Evolutionary conservation across 2,888 invertebrate genomes (phyloP), one percentile per base, ranked within the genome.

Genomic region (Aleiodes alternator): DNA sequence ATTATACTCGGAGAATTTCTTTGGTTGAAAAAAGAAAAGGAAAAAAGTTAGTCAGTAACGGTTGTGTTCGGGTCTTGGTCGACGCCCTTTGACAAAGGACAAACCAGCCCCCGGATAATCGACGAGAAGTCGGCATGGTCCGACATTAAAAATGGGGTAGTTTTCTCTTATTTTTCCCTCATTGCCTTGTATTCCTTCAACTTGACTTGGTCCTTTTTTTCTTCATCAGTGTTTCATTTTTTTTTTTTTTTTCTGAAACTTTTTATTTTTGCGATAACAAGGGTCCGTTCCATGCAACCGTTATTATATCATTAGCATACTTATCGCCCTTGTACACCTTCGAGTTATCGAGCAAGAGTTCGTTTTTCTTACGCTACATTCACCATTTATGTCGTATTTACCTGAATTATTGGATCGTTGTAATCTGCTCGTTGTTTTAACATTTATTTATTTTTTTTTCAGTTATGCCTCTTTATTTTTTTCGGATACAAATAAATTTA

Each of bases 261-360:
- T 53, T 64, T 61, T 72, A 72, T 43, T 43, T 43, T 43, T 43
- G 51, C 72, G 64, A 38, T 72, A 12, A 34, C 50, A 48, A 57
- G 56, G 59, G 73, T 69, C 66, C 73, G 29, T 59, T 14, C 75
- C 75, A 75, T 31, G 69, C 73, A 69, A 50, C 75, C 38, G 79
- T 78, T 75, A 78, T 76, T 79, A 73, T 76, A 73, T 76, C 73
- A 80, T 80, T 78, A 74, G 78, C 78, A 77, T 76, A 73, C 76
- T 77, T 76, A 78, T 78, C 78, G 66, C 61, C 5, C 64, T 23
- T 64, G 64, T 64, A n/a, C 64, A 64, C 64, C 64, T 64, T 64
- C 64, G 43, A 64, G 64, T 64, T 64, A 64, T 64, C 64, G 64
- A 61, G 61, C 61, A 16, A 43, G 8, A 43, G 14, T 14, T 59